Evolutionary conservation across 2,113 vertebrate genomes (phyloP).

Genomic region (Dromaius novaehollandiae): DNA sequence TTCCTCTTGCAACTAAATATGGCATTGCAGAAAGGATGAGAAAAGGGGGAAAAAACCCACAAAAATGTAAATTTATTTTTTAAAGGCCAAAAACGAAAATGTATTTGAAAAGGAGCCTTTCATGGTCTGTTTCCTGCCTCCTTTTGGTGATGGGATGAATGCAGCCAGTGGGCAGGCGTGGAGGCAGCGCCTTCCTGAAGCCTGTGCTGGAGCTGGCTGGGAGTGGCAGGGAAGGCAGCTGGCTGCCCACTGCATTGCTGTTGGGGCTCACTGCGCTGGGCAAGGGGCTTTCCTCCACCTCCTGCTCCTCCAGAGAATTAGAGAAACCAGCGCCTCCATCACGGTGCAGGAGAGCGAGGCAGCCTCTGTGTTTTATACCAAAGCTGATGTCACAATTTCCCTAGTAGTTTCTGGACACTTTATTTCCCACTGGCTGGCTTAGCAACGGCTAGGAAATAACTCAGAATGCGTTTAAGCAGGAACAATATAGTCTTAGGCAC

Average conservation of each 20-base stretch:
- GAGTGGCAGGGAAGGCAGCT: neutral
- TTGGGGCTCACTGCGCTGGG: no score
- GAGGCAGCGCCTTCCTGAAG: fast-evolving
- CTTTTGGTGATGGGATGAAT: neutral
- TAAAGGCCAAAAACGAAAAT: neutral
- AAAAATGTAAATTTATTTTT: neutral
- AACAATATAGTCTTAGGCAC: neutral
- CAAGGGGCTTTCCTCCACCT: no score
- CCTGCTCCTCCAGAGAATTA: neutral
- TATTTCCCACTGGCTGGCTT: neutral
- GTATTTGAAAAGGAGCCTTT: neutral
- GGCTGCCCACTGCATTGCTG: neutral
- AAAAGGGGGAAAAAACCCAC: neutral
- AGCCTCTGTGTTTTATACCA: neutral
- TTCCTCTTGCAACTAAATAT: neutral
- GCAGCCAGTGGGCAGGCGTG: no score
- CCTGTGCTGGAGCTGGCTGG: neutral
- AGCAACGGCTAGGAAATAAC: neutral
- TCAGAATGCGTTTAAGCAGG: neutral
- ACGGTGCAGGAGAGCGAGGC: neutral
- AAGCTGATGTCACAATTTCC: neutral
- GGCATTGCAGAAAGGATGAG: neutral
- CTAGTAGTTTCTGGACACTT: neutral
- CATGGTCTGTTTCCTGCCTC: neutral
- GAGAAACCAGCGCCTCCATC: neutral